These are phyloP conservation scores for Phortica variegata DNA, from an alignment of 1,140 invertebrate genomes.

Conservation along the genomic window DNA sequence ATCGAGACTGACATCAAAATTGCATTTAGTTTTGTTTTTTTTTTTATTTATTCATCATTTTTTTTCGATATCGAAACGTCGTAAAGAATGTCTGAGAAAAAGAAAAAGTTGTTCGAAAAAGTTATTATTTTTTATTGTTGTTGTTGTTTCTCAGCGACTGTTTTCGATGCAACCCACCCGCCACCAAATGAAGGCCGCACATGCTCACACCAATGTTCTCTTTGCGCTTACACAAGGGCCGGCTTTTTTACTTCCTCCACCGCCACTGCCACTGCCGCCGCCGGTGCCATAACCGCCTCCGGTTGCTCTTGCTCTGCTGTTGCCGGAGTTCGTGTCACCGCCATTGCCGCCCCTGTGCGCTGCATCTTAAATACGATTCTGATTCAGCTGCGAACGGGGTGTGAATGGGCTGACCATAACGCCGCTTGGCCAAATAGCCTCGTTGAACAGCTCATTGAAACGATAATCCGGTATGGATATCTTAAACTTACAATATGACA, in stretches of 20 bases:
- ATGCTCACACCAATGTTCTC: slow-evolving; percentile 17
- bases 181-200: neutral
- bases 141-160: slow-evolving; percentile 13
- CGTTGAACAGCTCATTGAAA: slow-evolving; percentile 55
- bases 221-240: neutral
- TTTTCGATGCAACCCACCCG: slow-evolving; percentile 6
- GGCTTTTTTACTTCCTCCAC: slow-evolving; percentile 1
- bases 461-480: slow-evolving; percentile 55
- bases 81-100: neutral
- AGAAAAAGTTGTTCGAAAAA: neutral
- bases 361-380: slow-evolving; percentile 48
- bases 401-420: slow-evolving; percentile 55
- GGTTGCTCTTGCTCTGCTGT: slow-evolving; percentile 17
- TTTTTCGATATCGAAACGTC: too few species aligned
- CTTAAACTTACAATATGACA: slow-evolving; percentile 53
- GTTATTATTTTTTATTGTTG: slow-evolving; percentile 8
- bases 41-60: too few species aligned
- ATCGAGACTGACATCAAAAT: too few species aligned
- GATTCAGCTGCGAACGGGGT: slow-evolving; percentile 50
- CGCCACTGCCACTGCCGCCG: slow-evolving; percentile 1
- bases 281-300: slow-evolving; percentile 1
- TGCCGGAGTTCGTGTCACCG: slow-evolving; percentile 17
- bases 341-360: slow-evolving; percentile 10
- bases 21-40: too few species aligned
- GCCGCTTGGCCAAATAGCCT: slow-evolving; percentile 54